Evolutionary conservation across 2,113 vertebrate genomes (phyloP).

Genomic region (Malurus elegans): DNA sequence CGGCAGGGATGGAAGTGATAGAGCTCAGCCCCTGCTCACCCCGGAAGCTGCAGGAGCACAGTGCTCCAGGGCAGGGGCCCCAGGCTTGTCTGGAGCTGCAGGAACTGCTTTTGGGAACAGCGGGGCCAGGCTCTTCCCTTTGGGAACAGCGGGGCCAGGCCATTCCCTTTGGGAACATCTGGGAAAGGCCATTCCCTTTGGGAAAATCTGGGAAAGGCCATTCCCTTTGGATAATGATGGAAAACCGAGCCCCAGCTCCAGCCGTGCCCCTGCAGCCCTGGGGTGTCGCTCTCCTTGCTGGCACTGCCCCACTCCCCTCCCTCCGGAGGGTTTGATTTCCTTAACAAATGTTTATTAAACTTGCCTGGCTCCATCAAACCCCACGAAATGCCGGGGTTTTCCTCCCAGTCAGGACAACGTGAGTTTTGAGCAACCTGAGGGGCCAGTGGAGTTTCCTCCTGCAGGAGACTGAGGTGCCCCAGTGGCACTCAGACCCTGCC

Average conservation of each 20-base stretch:
- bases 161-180: not conserved
- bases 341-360: not conserved
- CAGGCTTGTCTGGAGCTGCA: accelerated
- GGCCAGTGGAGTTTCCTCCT: not conserved
- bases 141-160: no score
- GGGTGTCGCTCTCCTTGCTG: accelerated
- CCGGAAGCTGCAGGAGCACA: not conserved
- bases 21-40: not conserved
- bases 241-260: accelerated
- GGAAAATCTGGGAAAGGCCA: not conserved
- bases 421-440: not conserved
- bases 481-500: not conserved
- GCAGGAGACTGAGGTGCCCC: not conserved
- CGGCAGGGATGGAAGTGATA: not conserved
- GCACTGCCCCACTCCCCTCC: not conserved
- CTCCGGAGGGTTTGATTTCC: not conserved
- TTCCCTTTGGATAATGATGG: accelerated
- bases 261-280: accelerated
- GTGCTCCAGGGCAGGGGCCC: accelerated
- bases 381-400: accelerated
- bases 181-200: not conserved
- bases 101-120: not conserved
- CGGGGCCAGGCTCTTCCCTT: no score
- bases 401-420: not conserved
- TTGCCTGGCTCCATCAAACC: not conserved